These are phyloP conservation scores for Ormyrus pomaceus DNA, from an alignment of 2,888 invertebrate species.

Conservation along the genomic window DNA sequence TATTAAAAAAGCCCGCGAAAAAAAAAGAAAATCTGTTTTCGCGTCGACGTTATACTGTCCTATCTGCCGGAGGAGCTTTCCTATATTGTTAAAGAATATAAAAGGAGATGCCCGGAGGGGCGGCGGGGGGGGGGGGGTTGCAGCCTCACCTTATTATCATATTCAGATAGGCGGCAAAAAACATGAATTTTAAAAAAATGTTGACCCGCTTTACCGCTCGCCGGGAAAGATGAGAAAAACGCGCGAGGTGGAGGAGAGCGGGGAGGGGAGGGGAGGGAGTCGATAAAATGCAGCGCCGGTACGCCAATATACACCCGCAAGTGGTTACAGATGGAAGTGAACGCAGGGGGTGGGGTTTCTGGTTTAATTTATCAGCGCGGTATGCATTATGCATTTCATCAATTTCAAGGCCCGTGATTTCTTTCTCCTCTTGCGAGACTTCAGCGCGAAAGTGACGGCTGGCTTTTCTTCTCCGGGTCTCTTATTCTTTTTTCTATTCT, in stretches of 20 bases:
- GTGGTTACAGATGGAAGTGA: too few species aligned
- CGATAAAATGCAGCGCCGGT: neutral
- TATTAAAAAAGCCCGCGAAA: too few species aligned
- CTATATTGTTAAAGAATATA: constrained; percentile 2
- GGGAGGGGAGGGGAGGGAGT: neutral
- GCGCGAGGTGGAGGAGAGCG: neutral
- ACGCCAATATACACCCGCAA: too few species aligned
- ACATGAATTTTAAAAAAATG: constrained; percentile 9
- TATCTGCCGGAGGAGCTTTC: neutral
- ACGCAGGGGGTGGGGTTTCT: too few species aligned
- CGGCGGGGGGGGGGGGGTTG: neutral
- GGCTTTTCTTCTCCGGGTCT: too few species aligned
- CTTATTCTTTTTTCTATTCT: too few species aligned
- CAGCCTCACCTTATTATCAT: constrained; percentile 34
- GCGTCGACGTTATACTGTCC: neutral
- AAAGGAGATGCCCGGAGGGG: neutral
- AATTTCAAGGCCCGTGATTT: too few species aligned
- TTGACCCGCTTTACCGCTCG: neutral
- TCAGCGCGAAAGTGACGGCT: too few species aligned
- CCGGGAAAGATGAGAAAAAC: neutral
- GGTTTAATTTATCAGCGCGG: too few species aligned
- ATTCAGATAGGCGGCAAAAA: constrained; percentile 34
- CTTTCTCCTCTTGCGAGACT: too few species aligned
- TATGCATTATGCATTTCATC: too few species aligned
- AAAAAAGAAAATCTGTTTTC: too few species aligned